Evolutionary conservation across 2,797 vertebrate genomes (phyloP).

Genomic region (Eleutherodactylus coqui): DNA sequence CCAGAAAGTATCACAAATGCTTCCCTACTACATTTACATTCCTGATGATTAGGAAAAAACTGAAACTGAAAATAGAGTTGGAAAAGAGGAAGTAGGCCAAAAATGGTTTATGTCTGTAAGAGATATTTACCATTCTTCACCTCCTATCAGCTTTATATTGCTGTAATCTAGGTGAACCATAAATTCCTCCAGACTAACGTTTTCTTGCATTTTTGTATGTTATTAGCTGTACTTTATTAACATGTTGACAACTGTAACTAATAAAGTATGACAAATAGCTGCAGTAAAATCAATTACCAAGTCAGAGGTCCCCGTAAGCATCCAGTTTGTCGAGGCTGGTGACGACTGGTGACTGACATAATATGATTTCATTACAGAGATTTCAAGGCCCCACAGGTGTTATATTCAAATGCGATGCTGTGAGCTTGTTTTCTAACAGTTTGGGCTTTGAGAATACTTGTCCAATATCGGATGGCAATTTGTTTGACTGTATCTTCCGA

Average conservation of each 20-base stretch:
- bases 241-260: slow-evolving; percentile 6
- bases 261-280: slow-evolving; percentile 28
- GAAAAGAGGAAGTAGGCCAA: neutral
- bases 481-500: slow-evolving; percentile 49
- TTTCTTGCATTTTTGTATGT: neutral
- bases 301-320: slow-evolving; percentile 2
- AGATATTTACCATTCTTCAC: neutral
- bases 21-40: too few relatives aligned
- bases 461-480: slow-evolving; percentile 45
- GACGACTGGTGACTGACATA: slow-evolving; percentile 5
- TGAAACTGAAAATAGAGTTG: neutral
- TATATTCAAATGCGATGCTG: slow-evolving; percentile 22
- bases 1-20: neutral
- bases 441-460: slow-evolving; percentile 48
- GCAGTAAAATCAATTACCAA: slow-evolving; percentile 22
- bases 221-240: neutral
- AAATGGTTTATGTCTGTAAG: too few relatives aligned
- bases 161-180: neutral
- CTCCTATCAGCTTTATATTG: neutral
- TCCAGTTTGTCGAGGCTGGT: neutral
- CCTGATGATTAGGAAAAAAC: neutral
- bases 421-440: slow-evolving; percentile 32
- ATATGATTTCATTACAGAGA: slow-evolving; percentile 24
- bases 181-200: neutral
- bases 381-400: slow-evolving; percentile 28